Conservation (phyloP, 2,113 vertebrate species). For the Dicaeum eximium region DNA sequence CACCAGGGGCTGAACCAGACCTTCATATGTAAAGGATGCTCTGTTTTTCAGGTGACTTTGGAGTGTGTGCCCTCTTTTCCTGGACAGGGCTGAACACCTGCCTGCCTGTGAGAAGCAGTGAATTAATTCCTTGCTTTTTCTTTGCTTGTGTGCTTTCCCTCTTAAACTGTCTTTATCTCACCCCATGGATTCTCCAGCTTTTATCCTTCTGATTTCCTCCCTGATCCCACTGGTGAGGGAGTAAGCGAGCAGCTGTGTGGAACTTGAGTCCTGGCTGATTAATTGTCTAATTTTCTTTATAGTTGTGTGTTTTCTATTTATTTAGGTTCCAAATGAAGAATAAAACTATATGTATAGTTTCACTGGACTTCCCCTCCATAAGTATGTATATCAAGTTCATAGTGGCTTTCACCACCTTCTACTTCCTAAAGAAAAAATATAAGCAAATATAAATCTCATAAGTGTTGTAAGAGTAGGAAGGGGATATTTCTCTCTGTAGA, state of each 20-base stretch:
- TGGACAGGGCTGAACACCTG: neutral
- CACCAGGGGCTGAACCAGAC: neutral
- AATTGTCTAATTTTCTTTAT: neutral
- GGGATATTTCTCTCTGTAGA: neutral
- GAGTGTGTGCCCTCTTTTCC: neutral
- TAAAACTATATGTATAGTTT: neutral
- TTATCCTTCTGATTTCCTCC: neutral
- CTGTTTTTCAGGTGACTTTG: neutral
- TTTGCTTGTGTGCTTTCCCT: neutral
- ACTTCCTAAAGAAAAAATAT: neutral
- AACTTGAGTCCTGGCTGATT: neutral
- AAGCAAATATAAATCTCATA: neutral
- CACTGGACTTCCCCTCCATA: neutral
- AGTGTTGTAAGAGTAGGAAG: neutral
- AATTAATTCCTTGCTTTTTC: neutral
- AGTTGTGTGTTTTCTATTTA: neutral
- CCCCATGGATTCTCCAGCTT: neutral
- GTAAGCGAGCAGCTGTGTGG: rapidly evolving
- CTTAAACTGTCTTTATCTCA: neutral
- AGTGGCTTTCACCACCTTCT: neutral
- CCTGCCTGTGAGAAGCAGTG: neutral
- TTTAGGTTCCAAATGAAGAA: neutral
- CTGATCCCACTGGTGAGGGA: neutral
- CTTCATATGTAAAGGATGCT: neutral
- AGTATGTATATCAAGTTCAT: neutral